Conservation (phyloP, 2,113 vertebrate species). For the Rhynchopsitta pachyrhyncha region DNA sequence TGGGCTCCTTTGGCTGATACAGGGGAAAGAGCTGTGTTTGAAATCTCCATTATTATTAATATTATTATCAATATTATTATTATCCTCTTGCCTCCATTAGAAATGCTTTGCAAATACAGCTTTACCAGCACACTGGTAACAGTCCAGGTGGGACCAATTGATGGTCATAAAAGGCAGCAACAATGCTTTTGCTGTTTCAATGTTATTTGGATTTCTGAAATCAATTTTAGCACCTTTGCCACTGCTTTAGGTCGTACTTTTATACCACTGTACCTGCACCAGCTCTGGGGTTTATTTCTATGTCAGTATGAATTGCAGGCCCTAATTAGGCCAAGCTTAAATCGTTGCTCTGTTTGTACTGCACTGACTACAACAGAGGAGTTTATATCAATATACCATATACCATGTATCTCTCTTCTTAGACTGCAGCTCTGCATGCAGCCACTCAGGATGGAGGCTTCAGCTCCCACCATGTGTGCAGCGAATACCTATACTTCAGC, state of each 20-base stretch:
- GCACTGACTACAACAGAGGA: background rate
- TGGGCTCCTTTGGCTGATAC: background rate
- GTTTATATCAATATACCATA: background rate
- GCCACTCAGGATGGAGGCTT: background rate
- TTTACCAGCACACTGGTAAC: background rate
- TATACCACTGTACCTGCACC: rapidly evolving
- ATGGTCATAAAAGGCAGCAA: background rate
- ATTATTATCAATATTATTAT: no score
- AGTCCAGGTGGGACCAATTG: background rate
- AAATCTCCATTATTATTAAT: background rate
- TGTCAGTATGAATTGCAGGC: background rate
- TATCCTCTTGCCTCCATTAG: background rate
- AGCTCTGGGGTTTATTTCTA: background rate
- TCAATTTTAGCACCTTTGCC: background rate
- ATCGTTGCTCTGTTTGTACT: background rate
- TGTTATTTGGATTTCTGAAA: background rate
- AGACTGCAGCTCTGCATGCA: background rate
- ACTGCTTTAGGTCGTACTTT: background rate
- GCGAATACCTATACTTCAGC: rapidly evolving
- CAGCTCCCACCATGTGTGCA: rapidly evolving
- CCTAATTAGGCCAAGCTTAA: background rate
- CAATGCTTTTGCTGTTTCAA: background rate
- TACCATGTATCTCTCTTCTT: background rate
- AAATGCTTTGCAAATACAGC: background rate
- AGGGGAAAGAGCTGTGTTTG: background rate